Evolutionary conservation across 1,140 invertebrate species (phyloP).

Genomic region (Caligus rogercresseyi): DNA sequence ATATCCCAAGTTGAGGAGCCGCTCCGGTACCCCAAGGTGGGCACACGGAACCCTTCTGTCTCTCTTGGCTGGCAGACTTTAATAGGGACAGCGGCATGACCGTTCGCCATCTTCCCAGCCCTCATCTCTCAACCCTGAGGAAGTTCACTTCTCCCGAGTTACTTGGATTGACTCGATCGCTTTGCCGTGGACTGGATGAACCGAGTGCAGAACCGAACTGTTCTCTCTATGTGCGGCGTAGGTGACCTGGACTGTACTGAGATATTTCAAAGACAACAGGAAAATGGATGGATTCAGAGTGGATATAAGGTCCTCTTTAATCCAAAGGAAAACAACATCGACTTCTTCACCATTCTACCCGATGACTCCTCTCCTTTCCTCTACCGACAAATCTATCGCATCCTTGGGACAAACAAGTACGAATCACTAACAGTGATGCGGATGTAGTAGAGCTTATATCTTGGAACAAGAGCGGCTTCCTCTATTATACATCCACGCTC

Average conservation of each 20-base stretch:
- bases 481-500: conserved; percentile 9
- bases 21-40: conserved; percentile 71
- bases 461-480: conserved; percentile 11
- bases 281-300: conserved; percentile 12
- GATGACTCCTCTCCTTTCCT: background rate
- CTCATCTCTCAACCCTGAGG: conserved; percentile 28
- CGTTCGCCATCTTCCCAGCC: conserved; percentile 22
- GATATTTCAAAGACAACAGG: background rate
- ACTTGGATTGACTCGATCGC: conserved; percentile 49
- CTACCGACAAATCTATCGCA: conserved; percentile 11
- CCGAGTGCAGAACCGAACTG: conserved; percentile 51
- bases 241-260: conserved; percentile 6
- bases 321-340: background rate
- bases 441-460: conserved; percentile 12
- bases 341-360: conserved; percentile 15
- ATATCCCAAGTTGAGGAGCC: conserved; percentile 16
- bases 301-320: conserved; percentile 7
- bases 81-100: conserved; percentile 31
- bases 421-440: background rate
- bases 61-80: conserved; percentile 51
- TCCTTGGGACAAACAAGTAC: background rate
- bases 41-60: conserved; percentile 54
- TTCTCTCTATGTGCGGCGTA: conserved; percentile 27
- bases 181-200: conserved; percentile 64
- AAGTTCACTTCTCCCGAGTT: conserved; percentile 50